Evolutionary conservation across 2,113 vertebrate genomes (phyloP), one percentile per base, ranked within the genome.

Genomic region (Trichomycterus rosablanca): DNA sequence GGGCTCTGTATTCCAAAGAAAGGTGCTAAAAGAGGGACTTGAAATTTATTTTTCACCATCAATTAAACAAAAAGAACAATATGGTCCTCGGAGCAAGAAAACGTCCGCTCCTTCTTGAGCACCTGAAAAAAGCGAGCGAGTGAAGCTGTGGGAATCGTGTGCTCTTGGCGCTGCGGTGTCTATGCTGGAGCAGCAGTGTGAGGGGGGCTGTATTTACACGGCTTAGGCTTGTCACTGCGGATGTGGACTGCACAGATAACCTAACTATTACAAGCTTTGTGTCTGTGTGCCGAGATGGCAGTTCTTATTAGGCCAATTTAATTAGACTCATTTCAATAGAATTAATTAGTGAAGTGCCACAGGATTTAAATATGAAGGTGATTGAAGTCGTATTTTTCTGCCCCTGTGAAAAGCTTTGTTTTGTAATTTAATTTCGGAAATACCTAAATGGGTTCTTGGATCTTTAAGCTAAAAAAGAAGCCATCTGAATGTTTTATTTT

Each of bases 231-330:
- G 72, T 74, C 74, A 61, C 52, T 71, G 72, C 40, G 67, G 59
- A 66, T 67, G 68, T 71, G 72, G 71, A 70, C 70, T 30, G 66
- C 34, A 45, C 70, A 75, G 75, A 77, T 79, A 79, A 75, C 70
- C 68, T 70, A 67, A 73, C 73, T 75, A 72, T 73, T 76, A 72
- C 68, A 72, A 78, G 74, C 61, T 59, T 62, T 63, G 56, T 66
- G 62, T 74, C 68, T 75, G 72, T 34, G 45, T 49, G 58, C 45
- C 22, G 58, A 74, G 64, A 77, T 72, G 66, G 66, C 66, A 74
- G 79, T 75, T 74, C 75, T 66, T 78, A 81, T 84, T 81, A 80
- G 76, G 59, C 77, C 77, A 71, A 79, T 82, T 80, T 83, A 80
- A 81, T 83, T 77, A 79, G 76, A 74, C 70, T 74, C 67, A 54